These are phyloP conservation scores for Mystacornis crossleyi DNA, from an alignment of 2,113 vertebrate species.

Conservation along the genomic window DNA sequence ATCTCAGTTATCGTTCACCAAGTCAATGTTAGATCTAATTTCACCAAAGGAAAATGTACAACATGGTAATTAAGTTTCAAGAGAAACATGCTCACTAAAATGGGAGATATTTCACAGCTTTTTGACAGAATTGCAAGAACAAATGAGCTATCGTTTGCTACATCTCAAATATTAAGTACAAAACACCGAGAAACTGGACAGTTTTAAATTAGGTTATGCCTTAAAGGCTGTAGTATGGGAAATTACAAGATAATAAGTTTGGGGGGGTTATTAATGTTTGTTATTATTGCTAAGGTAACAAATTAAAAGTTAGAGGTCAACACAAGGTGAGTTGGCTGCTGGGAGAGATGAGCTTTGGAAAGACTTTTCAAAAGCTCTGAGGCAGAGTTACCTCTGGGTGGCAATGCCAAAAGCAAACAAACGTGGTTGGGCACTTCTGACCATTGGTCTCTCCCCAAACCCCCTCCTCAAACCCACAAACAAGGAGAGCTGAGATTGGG, in stretches of 20 bases:
- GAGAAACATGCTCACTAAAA: not conserved
- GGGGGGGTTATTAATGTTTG: not conserved
- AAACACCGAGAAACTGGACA: not conserved
- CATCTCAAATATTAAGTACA: not conserved
- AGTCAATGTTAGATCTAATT: not conserved
- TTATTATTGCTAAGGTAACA: not conserved
- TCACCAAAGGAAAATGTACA: not conserved
- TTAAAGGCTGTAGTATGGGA: not conserved
- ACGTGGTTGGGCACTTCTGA: fast-evolving
- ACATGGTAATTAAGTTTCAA: not conserved
- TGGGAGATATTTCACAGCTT: not conserved
- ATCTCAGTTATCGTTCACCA: not conserved
- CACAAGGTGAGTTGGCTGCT: not conserved
- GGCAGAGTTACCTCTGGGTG: not conserved
- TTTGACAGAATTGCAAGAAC: not conserved
- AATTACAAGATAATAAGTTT: not conserved
- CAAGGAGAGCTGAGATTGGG: not conserved
- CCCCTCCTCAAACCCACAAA: not conserved
- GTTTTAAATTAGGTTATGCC: not conserved
- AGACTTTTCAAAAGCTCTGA: not conserved
- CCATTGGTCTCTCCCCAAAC: not conserved
- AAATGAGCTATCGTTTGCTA: not conserved
- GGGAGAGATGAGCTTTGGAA: not conserved
- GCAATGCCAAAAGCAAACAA: not conserved
- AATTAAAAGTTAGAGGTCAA: not conserved